Conservation (phyloP, 2,113 vertebrate species). For the Catagonus wagneri region DNA sequence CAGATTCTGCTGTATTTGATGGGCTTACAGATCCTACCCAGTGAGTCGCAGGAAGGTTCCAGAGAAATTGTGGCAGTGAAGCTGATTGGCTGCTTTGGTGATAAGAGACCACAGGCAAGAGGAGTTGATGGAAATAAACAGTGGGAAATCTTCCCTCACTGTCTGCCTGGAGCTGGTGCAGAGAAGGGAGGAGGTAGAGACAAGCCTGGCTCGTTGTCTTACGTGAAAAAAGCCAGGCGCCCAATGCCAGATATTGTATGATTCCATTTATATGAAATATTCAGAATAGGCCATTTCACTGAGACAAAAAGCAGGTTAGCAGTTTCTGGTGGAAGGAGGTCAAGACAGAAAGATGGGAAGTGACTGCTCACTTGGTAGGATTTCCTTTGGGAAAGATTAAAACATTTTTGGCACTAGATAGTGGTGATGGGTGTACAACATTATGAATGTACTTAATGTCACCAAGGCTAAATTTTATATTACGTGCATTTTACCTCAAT, state of each 20-base stretch:
- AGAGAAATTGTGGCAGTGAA: conserved; percentile 30
- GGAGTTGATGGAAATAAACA: conserved; percentile 11
- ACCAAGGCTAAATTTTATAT: not conserved
- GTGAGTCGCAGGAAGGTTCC: conserved; percentile 5
- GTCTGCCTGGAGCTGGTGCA: not conserved
- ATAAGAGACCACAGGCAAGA: conserved; percentile 35
- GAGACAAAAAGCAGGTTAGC: not conserved
- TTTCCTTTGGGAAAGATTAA: not conserved
- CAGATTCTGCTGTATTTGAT: not conserved
- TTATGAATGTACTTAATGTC: not conserved
- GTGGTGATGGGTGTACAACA: not conserved
- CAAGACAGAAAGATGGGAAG: not conserved
- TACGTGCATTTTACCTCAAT: not conserved
- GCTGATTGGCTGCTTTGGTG: not conserved
- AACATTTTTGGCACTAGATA: not conserved
- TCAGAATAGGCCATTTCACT: not conserved
- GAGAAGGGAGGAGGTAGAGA: conserved; percentile 16
- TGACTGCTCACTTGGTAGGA: not conserved
- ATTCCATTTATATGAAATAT: not conserved
- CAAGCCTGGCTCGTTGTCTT: not conserved
- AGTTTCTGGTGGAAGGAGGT: not conserved
- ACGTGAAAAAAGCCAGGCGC: not conserved
- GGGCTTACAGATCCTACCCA: not conserved
- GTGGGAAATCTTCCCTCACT: not conserved
- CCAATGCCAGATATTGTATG: not conserved